Evolutionary conservation across 2,113 vertebrate species (phyloP).

Genomic region (Pelecanoides urinatrix): DNA sequence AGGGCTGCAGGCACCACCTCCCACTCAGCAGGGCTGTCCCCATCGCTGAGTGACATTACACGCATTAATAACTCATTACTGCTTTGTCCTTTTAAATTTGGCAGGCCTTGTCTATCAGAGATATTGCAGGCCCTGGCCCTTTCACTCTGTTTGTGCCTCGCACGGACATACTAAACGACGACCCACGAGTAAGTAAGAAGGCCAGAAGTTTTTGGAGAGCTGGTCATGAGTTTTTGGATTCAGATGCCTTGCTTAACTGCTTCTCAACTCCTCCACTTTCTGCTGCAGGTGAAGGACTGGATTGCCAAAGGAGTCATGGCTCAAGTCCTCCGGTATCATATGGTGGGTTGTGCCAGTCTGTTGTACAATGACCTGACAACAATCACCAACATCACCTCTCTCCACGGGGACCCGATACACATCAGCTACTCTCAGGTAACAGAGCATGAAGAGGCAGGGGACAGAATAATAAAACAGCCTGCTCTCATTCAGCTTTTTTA

Average conservation of each 20-base stretch:
- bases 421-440: constrained; percentile 80
- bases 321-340: constrained; percentile 81
- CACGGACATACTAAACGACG: neutral
- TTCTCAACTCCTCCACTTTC: neutral
- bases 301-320: constrained; percentile 41
- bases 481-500: neutral
- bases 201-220: neutral
- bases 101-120: constrained; percentile 71
- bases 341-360: constrained; percentile 84
- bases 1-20: neutral
- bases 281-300: constrained; percentile 71
- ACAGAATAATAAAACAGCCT: neutral
- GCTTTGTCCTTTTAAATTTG: neutral
- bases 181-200: constrained; percentile 61
- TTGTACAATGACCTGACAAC: constrained; percentile 73
- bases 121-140: constrained; percentile 77
- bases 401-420: constrained; percentile 80
- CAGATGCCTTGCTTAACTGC: neutral
- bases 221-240: neutral
- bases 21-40: neutral
- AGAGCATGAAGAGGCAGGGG: neutral
- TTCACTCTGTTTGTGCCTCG: constrained; percentile 87
- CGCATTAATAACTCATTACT: neutral
- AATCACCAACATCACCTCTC: constrained; percentile 77
- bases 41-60: fast-evolving